Evolutionary conservation across 2,888 invertebrate species (phyloP).

Genomic region (Eristalinus aeneus): DNA sequence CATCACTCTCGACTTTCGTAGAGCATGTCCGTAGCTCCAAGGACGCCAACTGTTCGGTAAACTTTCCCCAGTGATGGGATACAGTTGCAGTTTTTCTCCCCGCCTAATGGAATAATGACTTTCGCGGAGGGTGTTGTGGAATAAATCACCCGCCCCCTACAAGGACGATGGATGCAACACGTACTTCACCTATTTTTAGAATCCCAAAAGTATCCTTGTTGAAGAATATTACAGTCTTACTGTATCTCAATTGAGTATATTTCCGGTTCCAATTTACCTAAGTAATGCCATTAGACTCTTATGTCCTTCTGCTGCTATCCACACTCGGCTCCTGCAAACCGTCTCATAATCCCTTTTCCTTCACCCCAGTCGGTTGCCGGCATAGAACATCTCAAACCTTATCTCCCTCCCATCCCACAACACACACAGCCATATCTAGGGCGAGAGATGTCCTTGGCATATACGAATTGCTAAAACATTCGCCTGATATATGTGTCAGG

Average conservation of each 20-base stretch:
- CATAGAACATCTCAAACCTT: conserved; percentile 15
- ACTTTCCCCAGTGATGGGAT: background rate
- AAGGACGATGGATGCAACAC: background rate
- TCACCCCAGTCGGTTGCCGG: background rate
- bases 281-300: conserved; percentile 65
- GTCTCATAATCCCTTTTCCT: conserved; percentile 8
- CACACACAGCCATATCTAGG: background rate
- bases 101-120: background rate
- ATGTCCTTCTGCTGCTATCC: conserved; percentile 22
- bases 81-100: too few relatives aligned
- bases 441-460: conserved; percentile 33
- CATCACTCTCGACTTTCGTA: background rate
- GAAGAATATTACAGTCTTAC: background rate
- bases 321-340: background rate
- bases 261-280: conserved; percentile 67
- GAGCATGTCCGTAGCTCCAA: background rate
- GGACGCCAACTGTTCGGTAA: background rate
- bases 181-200: background rate
- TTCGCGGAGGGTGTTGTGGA: background rate
- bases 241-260: conserved; percentile 40
- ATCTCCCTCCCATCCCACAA: background rate
- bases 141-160: background rate
- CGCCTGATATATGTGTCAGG: conserved; percentile 24
- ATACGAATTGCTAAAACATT: conserved; percentile 28
- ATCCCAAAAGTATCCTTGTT: conserved; percentile 1